These are phyloP conservation scores for Acrocephalus kingi DNA, from an alignment of 2,113 vertebrate genomes.

Conservation along the genomic window DNA sequence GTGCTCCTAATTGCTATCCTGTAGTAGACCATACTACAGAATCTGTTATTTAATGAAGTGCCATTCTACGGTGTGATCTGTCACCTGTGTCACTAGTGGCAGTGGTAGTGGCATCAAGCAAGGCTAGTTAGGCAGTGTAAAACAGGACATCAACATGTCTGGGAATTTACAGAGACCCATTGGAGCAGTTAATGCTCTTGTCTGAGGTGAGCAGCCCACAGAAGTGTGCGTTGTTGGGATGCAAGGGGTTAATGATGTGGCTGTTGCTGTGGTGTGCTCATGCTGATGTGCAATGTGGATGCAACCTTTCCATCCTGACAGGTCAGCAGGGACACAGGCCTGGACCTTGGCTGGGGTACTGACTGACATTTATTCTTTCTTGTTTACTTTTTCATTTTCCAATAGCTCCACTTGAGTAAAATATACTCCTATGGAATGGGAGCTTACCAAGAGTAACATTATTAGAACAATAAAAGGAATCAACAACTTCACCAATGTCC, in stretches of 20 bases:
- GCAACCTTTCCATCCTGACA: background rate
- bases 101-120: background rate
- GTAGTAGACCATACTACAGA: background rate
- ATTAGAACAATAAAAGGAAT: background rate
- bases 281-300: background rate
- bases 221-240: fast-evolving
- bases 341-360: background rate
- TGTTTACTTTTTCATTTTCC: background rate
- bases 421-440: background rate
- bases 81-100: fast-evolving
- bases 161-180: background rate
- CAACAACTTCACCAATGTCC: background rate
- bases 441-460: background rate
- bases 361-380: background rate
- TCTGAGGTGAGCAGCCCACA: background rate
- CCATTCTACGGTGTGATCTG: fast-evolving
- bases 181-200: background rate
- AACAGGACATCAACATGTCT: background rate
- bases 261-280: fast-evolving
- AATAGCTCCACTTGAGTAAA: background rate
- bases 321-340: background rate
- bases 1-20: background rate
- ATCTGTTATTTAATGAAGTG: background rate
- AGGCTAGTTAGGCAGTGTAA: background rate
- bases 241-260: background rate